Percentiles rank a stretch among this genome's conserved stretches.
Evolutionary conservation across 2,797 vertebrate genomes (phyloP).

Genomic region (Capromys pilorides): DNA sequence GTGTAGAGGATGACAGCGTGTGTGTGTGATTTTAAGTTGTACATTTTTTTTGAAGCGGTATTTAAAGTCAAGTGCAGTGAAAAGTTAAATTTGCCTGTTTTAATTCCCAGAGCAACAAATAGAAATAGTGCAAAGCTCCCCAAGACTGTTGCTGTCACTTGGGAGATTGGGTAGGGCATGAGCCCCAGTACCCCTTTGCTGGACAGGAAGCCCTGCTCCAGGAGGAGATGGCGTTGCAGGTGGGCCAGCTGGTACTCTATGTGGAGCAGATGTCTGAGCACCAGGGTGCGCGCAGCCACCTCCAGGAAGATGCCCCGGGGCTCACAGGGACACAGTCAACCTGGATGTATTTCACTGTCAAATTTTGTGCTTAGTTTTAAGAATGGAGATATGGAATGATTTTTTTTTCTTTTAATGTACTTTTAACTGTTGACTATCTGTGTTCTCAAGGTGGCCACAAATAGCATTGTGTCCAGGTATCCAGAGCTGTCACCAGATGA

Average conservation of each 20-base stretch:
- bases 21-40: background rate
- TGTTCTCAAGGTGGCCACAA: conserved; percentile 77
- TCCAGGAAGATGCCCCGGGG: conserved; percentile 82
- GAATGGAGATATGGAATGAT: conserved; percentile 78
- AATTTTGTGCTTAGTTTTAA: conserved; percentile 85
- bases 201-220: conserved; percentile 86
- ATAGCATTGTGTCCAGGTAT: conserved; percentile 68
- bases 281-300: conserved; percentile 83
- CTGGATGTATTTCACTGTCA: conserved; percentile 87
- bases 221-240: conserved; percentile 83
- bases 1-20: background rate
- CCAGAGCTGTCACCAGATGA: conserved; percentile 63
- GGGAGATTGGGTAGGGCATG: conserved; percentile 82
- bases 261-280: conserved; percentile 83
- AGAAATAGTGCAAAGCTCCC: background rate
- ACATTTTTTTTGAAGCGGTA: conserved; percentile 9
- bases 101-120: background rate
- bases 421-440: conserved; percentile 81
- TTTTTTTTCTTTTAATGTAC: conserved; percentile 62
- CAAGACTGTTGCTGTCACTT: background rate
- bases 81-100: background rate
- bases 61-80: conserved; percentile 33
- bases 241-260: conserved; percentile 79
- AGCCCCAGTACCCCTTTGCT: conserved; percentile 78
- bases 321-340: conserved; percentile 81